Base-by-base conservation (phyloP, 2,797 vertebrate species). In the Gallirallus australis region DNA sequence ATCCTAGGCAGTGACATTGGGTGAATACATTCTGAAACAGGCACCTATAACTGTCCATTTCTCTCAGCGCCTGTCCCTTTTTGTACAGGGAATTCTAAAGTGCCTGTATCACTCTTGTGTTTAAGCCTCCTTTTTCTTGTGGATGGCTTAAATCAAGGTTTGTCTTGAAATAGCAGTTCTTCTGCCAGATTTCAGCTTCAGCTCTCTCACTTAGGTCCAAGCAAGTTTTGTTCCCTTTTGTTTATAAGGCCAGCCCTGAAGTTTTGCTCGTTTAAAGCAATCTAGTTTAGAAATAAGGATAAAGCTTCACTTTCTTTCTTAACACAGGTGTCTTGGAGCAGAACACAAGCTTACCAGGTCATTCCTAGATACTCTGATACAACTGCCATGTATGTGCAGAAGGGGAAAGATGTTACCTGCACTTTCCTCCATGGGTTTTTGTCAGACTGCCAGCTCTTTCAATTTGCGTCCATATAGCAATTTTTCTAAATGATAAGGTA, bases 81-180 rank as follows among this genome's bases (percentile, higher is more conserved):
- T 60, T 39, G 16, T 31, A 61, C 1, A 1, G 33, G 45, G 37
- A 64, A 84, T 90, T 96, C 73, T 82, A 24, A 85, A 89, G 45
- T 73, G 45, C 53, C 50, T 78, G 15, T 47, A 82, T 90, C 71
- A 72, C 20, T 91, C 40, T 53, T 60, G 40, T 23, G 47, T 86
- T 94, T 89, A 94, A 86, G 50, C 21, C 84, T 87, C 50, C 89
- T 95, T 94, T 96, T 95, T 94, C 78, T 90, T 86, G 45, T 56
- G 95, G 75, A 77, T 76, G 86, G 89, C 94, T 95, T 95, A 82
- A 94, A 97, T 88, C 65, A 90, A 83, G 73, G 70, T 56, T 73
- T 61, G 45, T 79, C 81, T 92, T 96, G 68, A 97, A 94, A 91
- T 70, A 94, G 18, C 17, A 75, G 52, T 24, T 79, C 68, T 95